Evolutionary conservation across 2,113 vertebrate species (phyloP), one percentile per base, ranked within the genome.

Genomic region (Turnix velox): DNA sequence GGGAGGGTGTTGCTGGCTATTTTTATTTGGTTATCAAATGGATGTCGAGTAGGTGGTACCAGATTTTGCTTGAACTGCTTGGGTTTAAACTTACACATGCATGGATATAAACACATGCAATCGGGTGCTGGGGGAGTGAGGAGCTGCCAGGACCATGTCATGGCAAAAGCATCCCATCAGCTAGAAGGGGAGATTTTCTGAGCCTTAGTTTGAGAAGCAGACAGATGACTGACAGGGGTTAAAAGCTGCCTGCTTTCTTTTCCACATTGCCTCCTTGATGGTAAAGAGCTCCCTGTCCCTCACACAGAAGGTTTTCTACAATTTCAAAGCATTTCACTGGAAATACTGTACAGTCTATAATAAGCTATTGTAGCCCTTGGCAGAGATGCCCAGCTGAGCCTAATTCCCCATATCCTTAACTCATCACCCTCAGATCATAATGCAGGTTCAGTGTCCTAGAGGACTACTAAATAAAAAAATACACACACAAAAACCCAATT

Each of bases 151-250:
- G 87, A 63, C 40, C 57, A 51, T 92, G 61, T 93, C 81, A 79
- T 55, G 84, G 67, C 68, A 73, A 92, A 95, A 65, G 69, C 93
- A 89, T 80, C 66, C 92, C 85, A 85, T 94, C 96, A 94, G 59
- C 85, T 80, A 49, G 68, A 95, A 63, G 73, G 86, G 74, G 33
- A 92, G 88, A 76, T 88, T 87, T 91, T 87, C 87, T 73, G 73
- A 71, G 66, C 43, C 77, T 89, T 57, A 22, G 61, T 78, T 95
- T 91, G 87, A 87, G 78, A 93, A 83, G n/a, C 61, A 91, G 94
- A 97, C 96, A 96, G 82, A 79, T 95, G 95, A 97, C 62, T 97
- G 96, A 96, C 94, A 96, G 95, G 93, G 94, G 96, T 97, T 97
- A 97, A 97, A 95, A 96, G 92, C 94, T 92, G 92, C 92, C 51